Evolutionary conservation across 2,113 vertebrate genomes (phyloP).

Genomic region (Phocoena sinus): DNA sequence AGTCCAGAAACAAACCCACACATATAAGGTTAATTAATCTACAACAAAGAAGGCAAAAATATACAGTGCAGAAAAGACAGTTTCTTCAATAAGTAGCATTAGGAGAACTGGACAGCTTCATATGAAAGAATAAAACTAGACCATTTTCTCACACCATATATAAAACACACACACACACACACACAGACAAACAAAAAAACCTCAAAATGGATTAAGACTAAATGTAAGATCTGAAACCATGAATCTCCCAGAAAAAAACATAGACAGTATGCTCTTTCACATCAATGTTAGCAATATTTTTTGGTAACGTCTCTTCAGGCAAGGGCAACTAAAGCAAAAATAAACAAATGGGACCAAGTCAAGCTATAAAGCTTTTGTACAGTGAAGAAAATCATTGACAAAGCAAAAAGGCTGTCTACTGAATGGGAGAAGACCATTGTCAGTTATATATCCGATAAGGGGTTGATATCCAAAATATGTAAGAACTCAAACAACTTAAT

Average conservation of each 20-base stretch:
- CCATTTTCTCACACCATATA: not conserved
- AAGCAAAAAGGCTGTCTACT: not conserved
- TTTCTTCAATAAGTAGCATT: not conserved
- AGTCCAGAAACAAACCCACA: not conserved
- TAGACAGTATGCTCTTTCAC: not conserved
- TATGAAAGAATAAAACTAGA: not conserved
- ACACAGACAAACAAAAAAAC: fast-evolving
- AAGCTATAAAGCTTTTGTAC: not conserved
- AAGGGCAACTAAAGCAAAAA: not conserved
- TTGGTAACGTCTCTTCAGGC: not conserved
- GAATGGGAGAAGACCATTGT: not conserved
- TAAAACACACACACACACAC: not conserved
- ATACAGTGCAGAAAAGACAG: not conserved
- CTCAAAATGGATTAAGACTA: not conserved
- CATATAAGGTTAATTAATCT: not conserved
- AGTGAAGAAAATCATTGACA: not conserved
- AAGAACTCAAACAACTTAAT: not conserved
- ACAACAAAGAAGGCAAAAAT: not conserved
- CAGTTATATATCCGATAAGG: not conserved
- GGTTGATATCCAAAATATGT: not conserved
- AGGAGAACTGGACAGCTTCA: not conserved
- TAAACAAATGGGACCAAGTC: not conserved
- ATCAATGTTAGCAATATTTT: not conserved
- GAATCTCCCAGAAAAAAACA: not conserved
- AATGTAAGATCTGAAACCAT: not conserved